Percentiles rank a stretch among this genome's conserved stretches.
Conservation (phyloP, 1,140 invertebrate species). For the Apis cerana region DNA sequence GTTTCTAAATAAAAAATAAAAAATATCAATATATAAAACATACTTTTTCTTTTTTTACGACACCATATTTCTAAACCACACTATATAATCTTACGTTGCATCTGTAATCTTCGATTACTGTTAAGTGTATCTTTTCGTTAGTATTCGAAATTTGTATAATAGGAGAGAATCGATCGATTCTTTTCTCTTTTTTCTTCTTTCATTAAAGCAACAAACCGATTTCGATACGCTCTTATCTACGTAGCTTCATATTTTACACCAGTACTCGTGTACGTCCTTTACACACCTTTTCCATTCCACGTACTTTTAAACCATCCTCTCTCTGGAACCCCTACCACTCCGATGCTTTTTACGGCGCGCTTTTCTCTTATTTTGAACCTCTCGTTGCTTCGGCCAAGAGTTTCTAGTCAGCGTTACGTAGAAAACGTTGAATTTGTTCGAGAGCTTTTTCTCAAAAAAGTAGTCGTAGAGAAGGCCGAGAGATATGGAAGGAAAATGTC, state of each 20-base stretch:
- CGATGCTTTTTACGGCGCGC: slow-evolving; percentile 71
- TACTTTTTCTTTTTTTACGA: too few relatives aligned
- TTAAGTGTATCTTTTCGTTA: too few relatives aligned
- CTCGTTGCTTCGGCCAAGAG: slow-evolving; percentile 68
- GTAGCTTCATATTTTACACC: slow-evolving; percentile 57
- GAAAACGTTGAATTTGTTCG: slow-evolving; percentile 72
- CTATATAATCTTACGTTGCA: too few relatives aligned
- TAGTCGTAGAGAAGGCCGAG: slow-evolving; percentile 51
- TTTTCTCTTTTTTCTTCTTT: too few relatives aligned
- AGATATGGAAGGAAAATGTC: slow-evolving; percentile 63
- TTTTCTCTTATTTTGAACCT: slow-evolving; percentile 70
- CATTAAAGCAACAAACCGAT: slow-evolving; percentile 41
- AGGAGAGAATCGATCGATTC: too few relatives aligned
- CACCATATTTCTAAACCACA: too few relatives aligned
- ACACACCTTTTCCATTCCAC: slow-evolving; percentile 61
- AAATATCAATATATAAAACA: too few relatives aligned
- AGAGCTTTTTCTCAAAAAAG: slow-evolving; percentile 60
- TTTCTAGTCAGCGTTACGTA: slow-evolving; percentile 71
- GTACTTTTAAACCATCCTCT: slow-evolving; percentile 72
- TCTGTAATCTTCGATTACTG: too few relatives aligned
- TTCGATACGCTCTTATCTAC: slow-evolving; percentile 18
- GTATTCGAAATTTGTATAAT: too few relatives aligned
- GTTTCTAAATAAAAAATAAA: too few relatives aligned
- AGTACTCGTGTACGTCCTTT: slow-evolving; percentile 41
- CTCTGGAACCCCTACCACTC: slow-evolving; percentile 67